Base-by-base conservation (phyloP, 2,888 invertebrate species). In the Parnassius apollo region DNA sequence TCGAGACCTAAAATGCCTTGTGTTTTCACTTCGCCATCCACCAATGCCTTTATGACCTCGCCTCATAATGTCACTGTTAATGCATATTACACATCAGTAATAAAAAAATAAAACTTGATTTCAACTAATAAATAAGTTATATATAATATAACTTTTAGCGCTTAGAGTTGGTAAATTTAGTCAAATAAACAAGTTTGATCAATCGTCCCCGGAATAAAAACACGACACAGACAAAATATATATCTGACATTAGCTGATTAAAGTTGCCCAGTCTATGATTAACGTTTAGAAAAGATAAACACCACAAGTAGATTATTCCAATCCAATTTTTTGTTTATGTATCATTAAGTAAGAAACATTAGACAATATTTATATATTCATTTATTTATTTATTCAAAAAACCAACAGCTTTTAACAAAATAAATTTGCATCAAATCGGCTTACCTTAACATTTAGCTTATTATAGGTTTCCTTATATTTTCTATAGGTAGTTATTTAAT, bases 41-140 rank as follows among this genome's bases (percentile, higher is more conserved):
- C 87, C 83, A 70, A 80, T 78, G 71, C 83, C 81, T 71, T 82
- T 73, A 75, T 89, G 91, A 89, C 91, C 90, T 88, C 91, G 89
- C 72, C 91, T 83, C 91, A 91, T 91, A 73, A 73, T 86, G 76
- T 66, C 68, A 77, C 69, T 68, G 71, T 78, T 80, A 82, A 65
- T 75, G 72, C 87, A 88, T 85, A 76, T 70, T 81, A 61, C 66
- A 69, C 64, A 65, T 72, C 67, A 66, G 65, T 35, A 64, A 65
- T 54, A 54, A 45, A 35, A 58, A 49, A 54, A 55, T 42, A 55
- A 2, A 53, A 18, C 46, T 18, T 56, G 9, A n/a, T 25, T 45
- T 25, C n/a, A 12, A 25, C 11, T 56, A 52, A 51, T 12, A 45
- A 10, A 4, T 48, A 42, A 44, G 13, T 22, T 57, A 49, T 25